A percentile compares a stretch with the other conserved stretches of the same genome.
Conservation (phyloP, 2,797 vertebrate species). For the Sardinella longiceps region DNA sequence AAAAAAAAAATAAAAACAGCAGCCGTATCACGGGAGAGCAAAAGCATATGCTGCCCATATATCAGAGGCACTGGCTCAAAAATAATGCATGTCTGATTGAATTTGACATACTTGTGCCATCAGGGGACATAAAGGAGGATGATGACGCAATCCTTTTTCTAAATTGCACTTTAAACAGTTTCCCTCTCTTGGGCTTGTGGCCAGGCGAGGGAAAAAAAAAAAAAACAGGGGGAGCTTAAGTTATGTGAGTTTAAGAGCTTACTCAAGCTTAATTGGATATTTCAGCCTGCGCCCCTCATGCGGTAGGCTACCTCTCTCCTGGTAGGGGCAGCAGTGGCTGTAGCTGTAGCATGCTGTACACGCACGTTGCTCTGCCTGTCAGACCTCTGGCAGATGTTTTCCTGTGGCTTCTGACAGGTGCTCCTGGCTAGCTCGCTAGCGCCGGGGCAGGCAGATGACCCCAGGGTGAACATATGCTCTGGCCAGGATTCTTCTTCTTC, state of each 20-base stretch:
- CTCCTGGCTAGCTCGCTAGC: background rate
- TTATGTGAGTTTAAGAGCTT: background rate
- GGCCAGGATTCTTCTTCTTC: background rate
- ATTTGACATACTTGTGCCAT: background rate
- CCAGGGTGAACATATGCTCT: background rate
- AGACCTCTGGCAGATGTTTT: background rate
- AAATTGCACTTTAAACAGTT: background rate
- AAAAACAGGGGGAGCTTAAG: background rate
- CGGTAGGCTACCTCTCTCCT: background rate
- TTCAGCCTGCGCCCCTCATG: background rate
- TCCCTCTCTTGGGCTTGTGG: background rate
- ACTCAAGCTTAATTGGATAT: conserved; percentile 15
- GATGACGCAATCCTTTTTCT: background rate
- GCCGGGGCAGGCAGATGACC: background rate
- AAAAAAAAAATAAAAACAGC: too few species aligned
- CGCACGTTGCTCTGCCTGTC: background rate
- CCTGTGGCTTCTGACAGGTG: background rate
- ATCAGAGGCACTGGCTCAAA: background rate
- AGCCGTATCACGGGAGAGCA: background rate
- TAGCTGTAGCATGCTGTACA: background rate
- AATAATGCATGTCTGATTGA: conserved; percentile 4
- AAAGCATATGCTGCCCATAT: background rate
- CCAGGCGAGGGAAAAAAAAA: background rate
- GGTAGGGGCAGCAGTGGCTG: background rate
- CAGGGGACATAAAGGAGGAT: conserved; percentile 4